Evolutionary conservation across 2,888 invertebrate species (phyloP).

Genomic region (Synergus japonicus): DNA sequence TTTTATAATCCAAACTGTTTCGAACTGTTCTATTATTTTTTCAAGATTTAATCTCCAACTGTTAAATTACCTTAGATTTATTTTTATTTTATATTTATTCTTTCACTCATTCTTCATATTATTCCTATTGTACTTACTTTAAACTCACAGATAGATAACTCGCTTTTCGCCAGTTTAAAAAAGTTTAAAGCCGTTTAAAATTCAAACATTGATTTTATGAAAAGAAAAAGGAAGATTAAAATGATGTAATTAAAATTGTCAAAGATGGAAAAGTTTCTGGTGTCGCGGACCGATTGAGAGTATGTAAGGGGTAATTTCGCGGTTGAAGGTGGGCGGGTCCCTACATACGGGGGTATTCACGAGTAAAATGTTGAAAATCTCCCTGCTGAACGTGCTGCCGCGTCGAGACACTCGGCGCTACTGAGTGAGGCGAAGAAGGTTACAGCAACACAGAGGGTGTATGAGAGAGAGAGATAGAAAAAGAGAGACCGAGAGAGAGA

Average conservation of each 20-base stretch:
- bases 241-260: neutral
- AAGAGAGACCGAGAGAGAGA: neutral
- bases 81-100: neutral
- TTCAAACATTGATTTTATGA: neutral
- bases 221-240: neutral
- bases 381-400: constrained; percentile 62
- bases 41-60: neutral
- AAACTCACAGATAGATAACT: neutral
- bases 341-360: constrained; percentile 51
- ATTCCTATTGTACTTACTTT: neutral
- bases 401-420: constrained; percentile 69
- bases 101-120: neutral
- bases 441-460: constrained; percentile 5
- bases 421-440: constrained; percentile 61
- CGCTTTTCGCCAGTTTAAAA: neutral
- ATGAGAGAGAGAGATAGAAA: constrained; percentile 18
- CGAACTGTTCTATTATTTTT: neutral
- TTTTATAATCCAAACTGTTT: neutral
- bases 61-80: neutral
- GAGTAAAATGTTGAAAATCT: constrained; percentile 39
- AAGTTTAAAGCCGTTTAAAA: neutral
- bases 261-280: neutral
- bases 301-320: constrained; percentile 35
- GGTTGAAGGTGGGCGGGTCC: constrained; percentile 57
- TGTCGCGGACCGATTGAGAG: constrained; percentile 21